Percentiles rank a stretch among this genome's conserved stretches.
Conservation (phyloP, 35 echinoderm and acorn worm species). For the Strongylocentrotus purpuratus region DNA sequence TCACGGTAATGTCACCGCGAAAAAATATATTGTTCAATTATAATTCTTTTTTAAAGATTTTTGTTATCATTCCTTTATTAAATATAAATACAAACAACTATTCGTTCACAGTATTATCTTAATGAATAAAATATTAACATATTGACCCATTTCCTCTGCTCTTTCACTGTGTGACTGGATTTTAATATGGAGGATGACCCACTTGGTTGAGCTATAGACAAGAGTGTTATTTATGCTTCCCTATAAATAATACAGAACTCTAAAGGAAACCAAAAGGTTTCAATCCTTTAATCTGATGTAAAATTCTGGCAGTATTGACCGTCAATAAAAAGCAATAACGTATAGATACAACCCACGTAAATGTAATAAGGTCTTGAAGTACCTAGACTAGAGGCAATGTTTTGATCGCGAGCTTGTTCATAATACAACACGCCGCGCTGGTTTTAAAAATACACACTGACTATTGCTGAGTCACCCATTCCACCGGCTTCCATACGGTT, state of each 20-base stretch:
- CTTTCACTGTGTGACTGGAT: too few relatives aligned
- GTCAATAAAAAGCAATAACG: not conserved
- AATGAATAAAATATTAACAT: too few relatives aligned
- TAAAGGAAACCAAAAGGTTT: not conserved
- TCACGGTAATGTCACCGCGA: too few relatives aligned
- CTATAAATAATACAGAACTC: not conserved
- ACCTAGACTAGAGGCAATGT: not conserved
- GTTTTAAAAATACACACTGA: constrained; percentile 42
- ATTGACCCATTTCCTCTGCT: too few relatives aligned
- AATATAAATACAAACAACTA: too few relatives aligned
- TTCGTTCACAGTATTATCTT: too few relatives aligned
- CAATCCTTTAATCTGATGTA: not conserved
- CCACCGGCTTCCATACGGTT: not conserved
- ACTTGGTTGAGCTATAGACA: too few relatives aligned
- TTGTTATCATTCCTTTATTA: too few relatives aligned
- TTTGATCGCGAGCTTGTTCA: not conserved
- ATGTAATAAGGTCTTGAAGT: not conserved
- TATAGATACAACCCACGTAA: not conserved
- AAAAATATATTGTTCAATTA: too few relatives aligned
- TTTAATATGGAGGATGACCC: too few relatives aligned
- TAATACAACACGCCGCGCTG: not conserved
- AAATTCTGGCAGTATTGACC: not conserved
- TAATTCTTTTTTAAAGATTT: too few relatives aligned
- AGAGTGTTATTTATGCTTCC: too few relatives aligned
- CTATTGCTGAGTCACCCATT: constrained; percentile 23